Percentiles rank a stretch among this genome's conserved stretches.
Conservation (phyloP, 2,888 invertebrate species). For the Tachina grossa region DNA sequence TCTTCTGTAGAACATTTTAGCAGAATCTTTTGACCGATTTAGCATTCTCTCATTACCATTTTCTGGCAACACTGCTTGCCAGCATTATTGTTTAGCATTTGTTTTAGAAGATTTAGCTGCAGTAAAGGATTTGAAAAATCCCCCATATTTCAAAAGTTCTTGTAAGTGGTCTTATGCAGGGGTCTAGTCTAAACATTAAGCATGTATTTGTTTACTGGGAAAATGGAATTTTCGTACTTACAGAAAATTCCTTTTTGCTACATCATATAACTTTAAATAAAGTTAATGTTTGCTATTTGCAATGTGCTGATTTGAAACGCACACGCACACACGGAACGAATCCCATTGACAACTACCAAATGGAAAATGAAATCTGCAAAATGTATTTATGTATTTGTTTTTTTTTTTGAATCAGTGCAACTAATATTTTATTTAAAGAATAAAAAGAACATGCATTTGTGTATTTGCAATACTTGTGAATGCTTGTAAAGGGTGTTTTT, state of each 20-base stretch:
- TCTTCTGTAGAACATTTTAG: too few species aligned
- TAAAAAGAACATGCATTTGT: not conserved
- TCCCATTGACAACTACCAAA: constrained; percentile 10
- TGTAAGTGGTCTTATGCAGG: too few species aligned
- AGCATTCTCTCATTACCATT: too few species aligned
- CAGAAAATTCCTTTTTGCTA: constrained; percentile 12
- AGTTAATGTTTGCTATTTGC: constrained; percentile 54
- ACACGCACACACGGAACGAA: not conserved
- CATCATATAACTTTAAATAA: constrained; percentile 46
- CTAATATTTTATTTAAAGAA: not conserved
- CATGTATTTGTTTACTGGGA: not conserved
- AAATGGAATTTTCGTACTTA: constrained; percentile 19
- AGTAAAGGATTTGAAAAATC: too few species aligned
- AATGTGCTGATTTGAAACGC: constrained; percentile 7
- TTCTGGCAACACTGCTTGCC: too few species aligned
- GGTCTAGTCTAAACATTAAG: constrained; percentile 16
- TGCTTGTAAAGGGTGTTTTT: not conserved
- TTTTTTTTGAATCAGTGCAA: constrained; percentile 2
- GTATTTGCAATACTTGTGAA: not conserved
- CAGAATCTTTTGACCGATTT: too few species aligned
- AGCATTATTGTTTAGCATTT: too few species aligned
- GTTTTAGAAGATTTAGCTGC: too few species aligned
- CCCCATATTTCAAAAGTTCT: too few species aligned
- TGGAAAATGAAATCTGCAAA: constrained; percentile 19
- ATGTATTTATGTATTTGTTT: not conserved